Evolutionary conservation across 2,888 invertebrate genomes (phyloP).

Genomic region (Nymphalis urticae): DNA sequence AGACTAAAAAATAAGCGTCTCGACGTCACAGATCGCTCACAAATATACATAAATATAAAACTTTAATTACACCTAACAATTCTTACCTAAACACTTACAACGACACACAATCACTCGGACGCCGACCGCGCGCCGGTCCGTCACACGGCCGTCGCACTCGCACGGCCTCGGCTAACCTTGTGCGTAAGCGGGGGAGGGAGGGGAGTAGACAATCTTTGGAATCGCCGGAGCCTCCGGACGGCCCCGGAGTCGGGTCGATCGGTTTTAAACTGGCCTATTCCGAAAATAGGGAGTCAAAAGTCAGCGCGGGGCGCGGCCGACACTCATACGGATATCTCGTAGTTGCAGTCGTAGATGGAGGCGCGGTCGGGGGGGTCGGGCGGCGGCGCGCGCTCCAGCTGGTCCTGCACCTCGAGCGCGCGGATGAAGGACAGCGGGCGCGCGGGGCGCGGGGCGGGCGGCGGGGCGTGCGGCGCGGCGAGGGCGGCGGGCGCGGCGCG

Average conservation of each 20-base stretch:
- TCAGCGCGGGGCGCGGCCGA: constrained; percentile 18
- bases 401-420: constrained; percentile 94
- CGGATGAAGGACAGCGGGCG: constrained; percentile 94
- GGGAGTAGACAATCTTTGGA: constrained; percentile 40
- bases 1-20: constrained; percentile 46
- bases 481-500: constrained; percentile 71
- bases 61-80: constrained; percentile 50
- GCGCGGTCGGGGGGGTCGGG: constrained; percentile 88
- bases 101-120: constrained; percentile 29
- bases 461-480: constrained; percentile 54
- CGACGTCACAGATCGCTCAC: constrained; percentile 56
- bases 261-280: constrained; percentile 39
- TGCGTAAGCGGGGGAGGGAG: too few species aligned
- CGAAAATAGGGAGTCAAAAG: constrained; percentile 39
- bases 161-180: too few species aligned
- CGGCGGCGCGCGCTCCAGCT: constrained; percentile 88
- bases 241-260: constrained; percentile 28
- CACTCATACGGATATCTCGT: constrained; percentile 95
- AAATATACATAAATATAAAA: constrained; percentile 74
- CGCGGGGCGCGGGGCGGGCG: constrained; percentile 68
- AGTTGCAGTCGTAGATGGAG: constrained; percentile 96
- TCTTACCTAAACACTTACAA: constrained; percentile 34
- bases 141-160: constrained; percentile 42
- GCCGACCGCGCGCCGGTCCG: constrained; percentile 16
- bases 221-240: constrained; percentile 30